Evolutionary conservation across 1,140 invertebrate genomes (phyloP), one percentile per base, ranked within the genome.

Genomic region (Fopius arisanus): DNA sequence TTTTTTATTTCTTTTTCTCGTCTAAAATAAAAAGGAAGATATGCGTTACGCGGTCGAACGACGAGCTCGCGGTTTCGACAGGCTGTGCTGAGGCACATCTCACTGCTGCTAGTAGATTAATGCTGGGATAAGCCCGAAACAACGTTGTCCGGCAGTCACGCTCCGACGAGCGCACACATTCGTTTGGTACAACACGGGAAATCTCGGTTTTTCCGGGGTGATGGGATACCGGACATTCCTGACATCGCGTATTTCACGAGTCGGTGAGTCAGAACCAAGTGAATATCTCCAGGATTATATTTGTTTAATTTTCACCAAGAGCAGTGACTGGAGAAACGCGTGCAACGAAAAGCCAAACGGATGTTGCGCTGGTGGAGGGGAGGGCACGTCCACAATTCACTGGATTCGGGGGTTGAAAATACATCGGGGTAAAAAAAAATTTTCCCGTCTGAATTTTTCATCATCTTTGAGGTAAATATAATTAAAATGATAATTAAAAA

Each of bases 21-120:
- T 19, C 16, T 26, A 59, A 63, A 65, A 65, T 21, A 73, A 29
- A 33, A 67, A 67, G 63, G 67, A 70, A 51, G 43, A 51, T 54
- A 37, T 40, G 65, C 66, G 65, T 67, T 54, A 67, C 43, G 31
- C 31, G 26, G 43, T 28, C 14, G 19, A 67, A 67, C 43, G 31
- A 70, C 19, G 54, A 26, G 54, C 54, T 59, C 54, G 54, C 54
- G 54, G 54, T 59, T 59, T 59, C 54, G 54, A 59, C 54, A 59
- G 54, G 21, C 54, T 26, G 43, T 19, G 54, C 54, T 28, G 23
- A 59, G 54, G 54, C 54, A 59, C 54, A 59, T 59, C 54, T 59
- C 54, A 59, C 21, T 59, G 54, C 21, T 59, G 26, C 54, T 21
- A 59, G 54, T 28, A 59, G 54, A 59, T 59, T 59, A 59, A 59